A percentile compares a stretch with the other conserved stretches of the same genome.
phyloP scores from a whole-genome alignment of 2,888 invertebrate genomes.

The Pristionchus exspectatus region DNA sequence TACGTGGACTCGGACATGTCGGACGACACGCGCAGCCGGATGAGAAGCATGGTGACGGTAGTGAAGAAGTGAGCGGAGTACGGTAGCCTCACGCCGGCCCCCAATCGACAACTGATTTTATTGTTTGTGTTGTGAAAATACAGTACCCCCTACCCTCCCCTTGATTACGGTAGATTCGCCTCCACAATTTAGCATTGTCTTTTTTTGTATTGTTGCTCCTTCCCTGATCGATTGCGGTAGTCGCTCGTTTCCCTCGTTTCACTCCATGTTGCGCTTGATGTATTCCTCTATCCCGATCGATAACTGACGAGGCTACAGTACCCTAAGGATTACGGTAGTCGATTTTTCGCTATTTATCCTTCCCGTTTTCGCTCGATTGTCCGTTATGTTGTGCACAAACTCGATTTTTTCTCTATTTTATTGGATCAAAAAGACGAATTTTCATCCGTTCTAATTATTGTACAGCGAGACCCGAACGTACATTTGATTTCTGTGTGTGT shows the following conservation, averaged over 20 bases:
- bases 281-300: background rate
- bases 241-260: background rate
- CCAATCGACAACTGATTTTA: conserved; percentile 1
- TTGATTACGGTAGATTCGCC: background rate
- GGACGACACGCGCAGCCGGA: conserved; percentile 47
- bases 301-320: background rate
- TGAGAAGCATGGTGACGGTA: conserved; percentile 53
- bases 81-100: background rate
- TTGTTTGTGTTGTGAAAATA: background rate
- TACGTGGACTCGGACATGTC: conserved; percentile 55
- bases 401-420: background rate
- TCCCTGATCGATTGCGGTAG: background rate
- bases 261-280: background rate
- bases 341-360: background rate
- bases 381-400: background rate
- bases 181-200: background rate
- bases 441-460: conserved; percentile 2
- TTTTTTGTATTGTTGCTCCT: background rate
- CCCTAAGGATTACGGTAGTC: background rate
- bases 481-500: background rate
- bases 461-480: conserved; percentile 25
- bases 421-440: background rate
- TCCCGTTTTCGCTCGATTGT: background rate
- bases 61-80: conserved; percentile 54
- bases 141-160: background rate